phyloP scores from a whole-genome alignment of 2,888 invertebrate genomes.

The Cynaeus angustus region DNA sequence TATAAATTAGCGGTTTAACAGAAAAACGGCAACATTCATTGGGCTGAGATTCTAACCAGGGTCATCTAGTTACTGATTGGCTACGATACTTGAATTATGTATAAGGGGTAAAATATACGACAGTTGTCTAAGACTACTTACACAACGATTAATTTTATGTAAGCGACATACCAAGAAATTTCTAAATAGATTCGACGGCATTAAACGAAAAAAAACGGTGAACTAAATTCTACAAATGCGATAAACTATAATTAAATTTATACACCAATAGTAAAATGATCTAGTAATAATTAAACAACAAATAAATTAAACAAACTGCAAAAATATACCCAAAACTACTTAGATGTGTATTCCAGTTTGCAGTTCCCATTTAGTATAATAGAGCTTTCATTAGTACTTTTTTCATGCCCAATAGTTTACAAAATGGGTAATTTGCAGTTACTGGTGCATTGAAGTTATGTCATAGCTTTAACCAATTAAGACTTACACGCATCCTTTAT shows the following conservation, averaged over 20 bases:
- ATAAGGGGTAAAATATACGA: conserved; percentile 9
- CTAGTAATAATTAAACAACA: too few species aligned
- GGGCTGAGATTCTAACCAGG: conserved; percentile 9
- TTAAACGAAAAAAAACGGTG: conserved; percentile 8
- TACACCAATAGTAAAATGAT: too few species aligned
- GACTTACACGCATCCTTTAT: not conserved
- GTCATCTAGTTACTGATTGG: conserved; percentile 8
- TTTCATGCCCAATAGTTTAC: too few species aligned
- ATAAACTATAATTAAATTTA: too few species aligned
- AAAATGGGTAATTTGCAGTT: too few species aligned
- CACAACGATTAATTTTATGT: conserved; percentile 6
- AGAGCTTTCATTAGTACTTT: too few species aligned
- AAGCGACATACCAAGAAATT: not conserved
- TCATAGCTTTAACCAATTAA: too few species aligned
- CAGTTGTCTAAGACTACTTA: not conserved
- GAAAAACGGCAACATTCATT: conserved; percentile 16
- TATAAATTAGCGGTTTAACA: conserved; percentile 22
- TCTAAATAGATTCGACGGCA: not conserved
- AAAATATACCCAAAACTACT: too few species aligned
- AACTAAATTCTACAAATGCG: not conserved
- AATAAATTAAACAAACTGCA: too few species aligned
- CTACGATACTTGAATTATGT: conserved; percentile 11
- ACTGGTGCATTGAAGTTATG: too few species aligned
- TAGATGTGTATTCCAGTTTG: too few species aligned
- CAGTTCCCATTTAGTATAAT: too few species aligned